Evolutionary conservation across 2,888 invertebrate genomes (phyloP), one percentile per base, ranked within the genome.

Genomic region (Patella caerulea): DNA sequence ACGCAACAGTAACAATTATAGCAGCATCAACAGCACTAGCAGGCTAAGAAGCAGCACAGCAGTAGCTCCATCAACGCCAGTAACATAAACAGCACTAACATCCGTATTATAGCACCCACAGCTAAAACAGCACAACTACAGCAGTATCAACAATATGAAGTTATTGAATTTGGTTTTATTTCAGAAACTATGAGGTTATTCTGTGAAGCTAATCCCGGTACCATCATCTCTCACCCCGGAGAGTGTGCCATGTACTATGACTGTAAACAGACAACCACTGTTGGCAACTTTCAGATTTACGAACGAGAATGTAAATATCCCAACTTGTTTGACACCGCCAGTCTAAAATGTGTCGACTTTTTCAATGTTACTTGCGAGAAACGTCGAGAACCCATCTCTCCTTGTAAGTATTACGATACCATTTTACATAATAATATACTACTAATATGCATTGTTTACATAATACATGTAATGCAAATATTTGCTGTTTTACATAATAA

Each of bases 211-310:
- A 80, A 83, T 65, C 85, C 86, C 0, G 79, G 80, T 24, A 78
- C 76, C 2, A 78, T 82, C 7, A 70, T 82, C 56, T 75, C 83
- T 34, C 85, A 86, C 70, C 85, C 86, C 0, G 83, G 83, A 4
- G 85, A 86, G 19, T 88, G 88, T 80, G 84, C 84, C 1, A 79
- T 84, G 75, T 86, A 83, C 74, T 87, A 85, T 79, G 86, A 87
- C 79, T 88, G 88, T 52, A 71, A 72, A 7, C 79, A 80, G 19
- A 45, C 75, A 5, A 78, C 78, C 17, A 70, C 79, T 59, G 79
- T 77, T 1, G 80, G 82, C 14, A 82, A 82, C 29, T 79, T 80
- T 59, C 72, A 81, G 11, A 77, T 72, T 65, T 78, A 77, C 74
- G 59, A 79, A 53, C 73, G 77, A 55, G 86, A 87, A 74, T 87